These are phyloP conservation scores for Ceratosolen solmsi DNA, from an alignment of 1,140 invertebrate species.

Conservation along the genomic window DNA sequence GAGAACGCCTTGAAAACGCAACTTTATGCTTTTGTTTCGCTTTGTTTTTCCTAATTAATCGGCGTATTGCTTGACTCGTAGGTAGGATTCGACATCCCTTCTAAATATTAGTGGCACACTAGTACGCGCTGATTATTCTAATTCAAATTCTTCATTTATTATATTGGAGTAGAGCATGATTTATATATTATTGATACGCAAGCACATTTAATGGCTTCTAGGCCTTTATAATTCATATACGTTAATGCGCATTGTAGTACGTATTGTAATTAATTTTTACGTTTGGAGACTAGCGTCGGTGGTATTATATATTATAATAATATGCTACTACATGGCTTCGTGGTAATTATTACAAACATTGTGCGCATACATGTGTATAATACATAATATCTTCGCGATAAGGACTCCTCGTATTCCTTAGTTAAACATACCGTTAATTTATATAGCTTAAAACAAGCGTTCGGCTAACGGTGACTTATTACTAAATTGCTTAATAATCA, in stretches of 20 bases:
- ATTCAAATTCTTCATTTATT: background rate
- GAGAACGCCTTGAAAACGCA: too few species aligned
- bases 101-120: background rate
- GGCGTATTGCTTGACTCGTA: background rate
- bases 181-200: background rate
- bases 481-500: too few species aligned
- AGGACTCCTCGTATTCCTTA: background rate
- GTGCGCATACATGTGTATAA: background rate
- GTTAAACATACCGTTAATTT: background rate
- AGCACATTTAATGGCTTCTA: background rate
- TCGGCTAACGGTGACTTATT: too few species aligned
- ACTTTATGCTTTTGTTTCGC: too few species aligned
- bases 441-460: too few species aligned
- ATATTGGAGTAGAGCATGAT: background rate
- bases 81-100: background rate
- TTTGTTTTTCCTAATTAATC: background rate
- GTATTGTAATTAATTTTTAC: background rate
- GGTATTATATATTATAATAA: background rate
- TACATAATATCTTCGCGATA: background rate
- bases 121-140: background rate
- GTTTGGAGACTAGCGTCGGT: background rate
- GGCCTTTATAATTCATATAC: background rate
- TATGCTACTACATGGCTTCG: background rate
- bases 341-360: background rate
- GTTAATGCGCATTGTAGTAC: background rate